A percentile compares a stretch with the other conserved stretches of the same genome.
These are phyloP conservation scores for Molorchus minor DNA, from an alignment of 2,888 invertebrate genomes.

Conservation along the genomic window DNA sequence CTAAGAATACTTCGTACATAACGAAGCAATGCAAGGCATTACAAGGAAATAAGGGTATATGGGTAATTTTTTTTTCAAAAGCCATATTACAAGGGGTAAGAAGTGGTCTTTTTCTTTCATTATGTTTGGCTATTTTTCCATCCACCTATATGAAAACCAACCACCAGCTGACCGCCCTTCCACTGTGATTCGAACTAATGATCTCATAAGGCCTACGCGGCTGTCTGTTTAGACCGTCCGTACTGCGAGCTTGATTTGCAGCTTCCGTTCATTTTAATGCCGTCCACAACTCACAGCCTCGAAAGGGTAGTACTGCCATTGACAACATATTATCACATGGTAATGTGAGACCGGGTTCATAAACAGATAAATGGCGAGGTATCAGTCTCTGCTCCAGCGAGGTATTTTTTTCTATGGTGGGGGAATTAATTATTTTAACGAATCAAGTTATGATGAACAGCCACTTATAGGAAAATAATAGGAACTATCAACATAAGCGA, in stretches of 20 bases:
- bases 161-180: conserved; percentile 52
- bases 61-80: too few species aligned
- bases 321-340: conserved; percentile 32
- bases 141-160: conserved; percentile 17
- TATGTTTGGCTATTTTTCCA: too few species aligned
- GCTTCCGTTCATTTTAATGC: conserved; percentile 46
- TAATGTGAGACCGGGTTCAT: conserved; percentile 1
- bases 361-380: neutral
- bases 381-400: neutral
- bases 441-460: neutral
- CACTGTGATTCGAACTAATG: conserved; percentile 60
- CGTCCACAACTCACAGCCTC: conserved; percentile 38
- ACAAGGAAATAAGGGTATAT: too few species aligned
- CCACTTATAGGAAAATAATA: neutral
- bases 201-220: conserved; percentile 49
- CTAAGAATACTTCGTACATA: too few species aligned
- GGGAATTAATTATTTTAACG: neutral
- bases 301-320: conserved; percentile 36
- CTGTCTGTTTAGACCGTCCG: conserved; percentile 35
- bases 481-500: neutral
- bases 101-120: too few species aligned
- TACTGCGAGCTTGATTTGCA: conserved; percentile 46
- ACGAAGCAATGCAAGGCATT: too few species aligned
- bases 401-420: neutral
- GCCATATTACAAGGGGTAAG: too few species aligned